These are phyloP conservation scores for Rallus limicola DNA, from an alignment of 2,113 vertebrate genomes.

Conservation along the genomic window DNA sequence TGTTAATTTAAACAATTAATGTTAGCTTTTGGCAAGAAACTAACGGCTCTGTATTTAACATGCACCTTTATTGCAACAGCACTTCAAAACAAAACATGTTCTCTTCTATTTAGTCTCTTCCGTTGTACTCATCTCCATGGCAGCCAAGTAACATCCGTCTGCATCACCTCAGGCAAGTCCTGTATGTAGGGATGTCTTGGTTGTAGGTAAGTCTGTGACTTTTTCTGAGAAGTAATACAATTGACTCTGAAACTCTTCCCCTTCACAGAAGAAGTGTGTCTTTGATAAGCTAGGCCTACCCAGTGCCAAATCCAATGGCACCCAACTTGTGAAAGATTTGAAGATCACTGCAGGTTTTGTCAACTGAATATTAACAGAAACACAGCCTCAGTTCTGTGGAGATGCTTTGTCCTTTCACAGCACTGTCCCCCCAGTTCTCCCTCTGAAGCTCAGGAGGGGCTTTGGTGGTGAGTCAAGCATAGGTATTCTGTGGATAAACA, in stretches of 20 bases:
- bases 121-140: background rate
- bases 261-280: background rate
- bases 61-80: background rate
- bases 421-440: background rate
- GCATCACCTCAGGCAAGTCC: background rate
- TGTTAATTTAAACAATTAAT: slow-evolving; percentile 53
- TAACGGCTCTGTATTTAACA: background rate
- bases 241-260: background rate
- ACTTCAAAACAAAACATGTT: slow-evolving; percentile 12
- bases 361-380: background rate
- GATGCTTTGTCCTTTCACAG: background rate
- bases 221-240: background rate
- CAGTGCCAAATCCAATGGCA: background rate
- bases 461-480: background rate
- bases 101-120: background rate
- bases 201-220: background rate
- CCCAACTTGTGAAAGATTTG: background rate
- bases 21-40: slow-evolving; percentile 38
- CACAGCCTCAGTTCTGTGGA: background rate
- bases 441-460: background rate
- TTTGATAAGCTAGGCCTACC: background rate
- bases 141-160: background rate
- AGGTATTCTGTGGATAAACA: slow-evolving; percentile 1
- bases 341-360: background rate
- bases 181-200: background rate